Conservation (phyloP, 2,888 invertebrate genomes). For the Steinernema carpocapsae region DNA sequence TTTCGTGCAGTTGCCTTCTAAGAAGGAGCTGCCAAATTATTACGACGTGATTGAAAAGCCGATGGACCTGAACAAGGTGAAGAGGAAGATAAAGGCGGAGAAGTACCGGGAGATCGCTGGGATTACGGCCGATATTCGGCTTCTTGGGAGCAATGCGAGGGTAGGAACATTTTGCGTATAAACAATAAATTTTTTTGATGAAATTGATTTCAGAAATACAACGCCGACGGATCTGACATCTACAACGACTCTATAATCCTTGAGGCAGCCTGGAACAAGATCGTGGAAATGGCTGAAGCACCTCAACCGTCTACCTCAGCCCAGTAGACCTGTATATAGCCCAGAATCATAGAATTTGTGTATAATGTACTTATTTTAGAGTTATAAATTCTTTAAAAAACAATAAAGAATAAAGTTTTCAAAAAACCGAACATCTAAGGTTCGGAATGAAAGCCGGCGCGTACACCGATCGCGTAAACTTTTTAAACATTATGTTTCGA, state of each 20-base stretch:
- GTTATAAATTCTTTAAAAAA: no score
- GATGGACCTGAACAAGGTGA: constrained; percentile 79
- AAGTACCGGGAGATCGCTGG: constrained; percentile 70
- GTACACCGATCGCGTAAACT: no score
- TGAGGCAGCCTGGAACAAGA: constrained; percentile 72
- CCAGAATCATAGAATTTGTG: no score
- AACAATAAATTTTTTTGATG: neutral
- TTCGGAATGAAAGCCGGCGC: no score
- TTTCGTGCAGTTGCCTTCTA: constrained; percentile 70
- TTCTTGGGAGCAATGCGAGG: constrained; percentile 94
- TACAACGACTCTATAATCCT: constrained; percentile 94
- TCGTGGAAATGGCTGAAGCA: no score
- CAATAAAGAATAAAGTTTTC: no score
- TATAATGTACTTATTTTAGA: no score
- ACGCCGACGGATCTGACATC: constrained; percentile 74
- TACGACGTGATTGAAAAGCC: constrained; percentile 71
- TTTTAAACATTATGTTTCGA: no score
- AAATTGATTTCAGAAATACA: constrained; percentile 50
- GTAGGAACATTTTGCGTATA: constrained; percentile 18
- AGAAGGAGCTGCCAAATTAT: constrained; percentile 73
- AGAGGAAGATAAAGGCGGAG: constrained; percentile 71
- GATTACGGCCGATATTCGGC: constrained; percentile 83
- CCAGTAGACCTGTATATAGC: no score
- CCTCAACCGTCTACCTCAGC: no score
- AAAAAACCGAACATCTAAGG: no score